These are phyloP conservation scores for Odobenus rosmarus DNA, from an alignment of 2,113 vertebrate genomes.

Conservation along the genomic window DNA sequence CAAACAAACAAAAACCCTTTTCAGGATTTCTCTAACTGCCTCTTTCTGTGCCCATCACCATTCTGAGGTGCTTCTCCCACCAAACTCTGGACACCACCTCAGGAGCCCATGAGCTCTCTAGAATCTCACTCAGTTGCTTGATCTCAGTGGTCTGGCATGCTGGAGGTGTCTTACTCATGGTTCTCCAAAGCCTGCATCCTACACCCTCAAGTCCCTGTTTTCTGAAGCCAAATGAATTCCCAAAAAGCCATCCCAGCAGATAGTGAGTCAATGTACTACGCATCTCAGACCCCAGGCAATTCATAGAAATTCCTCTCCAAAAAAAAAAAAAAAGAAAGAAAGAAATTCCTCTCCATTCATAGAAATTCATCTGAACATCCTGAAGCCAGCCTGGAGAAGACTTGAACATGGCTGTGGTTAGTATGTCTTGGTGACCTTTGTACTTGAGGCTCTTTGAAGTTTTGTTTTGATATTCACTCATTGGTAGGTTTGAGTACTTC, in stretches of 20 bases:
- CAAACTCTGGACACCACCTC: background rate
- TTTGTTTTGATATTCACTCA: background rate
- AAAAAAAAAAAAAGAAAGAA: too few species aligned
- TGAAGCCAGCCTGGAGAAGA: background rate
- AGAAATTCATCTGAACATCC: background rate
- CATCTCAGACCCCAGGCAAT: background rate
- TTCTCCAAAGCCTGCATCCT: background rate
- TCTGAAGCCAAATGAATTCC: background rate
- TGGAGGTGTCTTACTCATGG: background rate
- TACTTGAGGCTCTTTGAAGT: background rate
- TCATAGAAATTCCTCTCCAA: background rate
- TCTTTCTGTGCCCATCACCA: background rate
- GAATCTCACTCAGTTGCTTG: background rate
- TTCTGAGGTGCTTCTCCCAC: background rate
- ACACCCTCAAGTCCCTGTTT: background rate
- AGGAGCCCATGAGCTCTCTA: background rate
- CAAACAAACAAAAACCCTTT: background rate
- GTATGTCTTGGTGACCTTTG: background rate
- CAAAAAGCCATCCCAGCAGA: background rate
- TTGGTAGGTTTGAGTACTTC: background rate
- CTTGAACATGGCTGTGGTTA: background rate
- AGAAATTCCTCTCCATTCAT: background rate
- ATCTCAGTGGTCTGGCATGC: background rate
- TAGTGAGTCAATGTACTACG: background rate
- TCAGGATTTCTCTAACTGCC: background rate